Base-by-base conservation (phyloP, 1,140 invertebrate species). In the Atopsyche davidsoni region DNA sequence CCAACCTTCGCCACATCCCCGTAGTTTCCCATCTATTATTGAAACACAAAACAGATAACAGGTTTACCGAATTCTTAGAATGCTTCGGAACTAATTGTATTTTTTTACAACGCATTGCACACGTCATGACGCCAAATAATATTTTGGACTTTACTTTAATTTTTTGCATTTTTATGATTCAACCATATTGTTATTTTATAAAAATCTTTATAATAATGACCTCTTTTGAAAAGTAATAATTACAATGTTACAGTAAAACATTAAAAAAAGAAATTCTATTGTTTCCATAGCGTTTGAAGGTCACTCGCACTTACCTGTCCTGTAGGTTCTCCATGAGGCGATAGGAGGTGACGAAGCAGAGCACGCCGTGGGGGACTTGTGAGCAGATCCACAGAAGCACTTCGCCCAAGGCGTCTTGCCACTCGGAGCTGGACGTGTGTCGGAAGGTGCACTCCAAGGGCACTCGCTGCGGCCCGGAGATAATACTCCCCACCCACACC, bases 321-420 rank as follows among this genome's bases (percentile, higher is more conserved):
- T 63, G 55, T 1, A 88, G 67, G 41, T 75, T 80, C 9, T 84
- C 75, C 64, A 92, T 69, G 24, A 83, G 62, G 1, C 64, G 60
- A 63, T 92, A 93, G 0, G 86, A 90, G 1, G 88, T 80, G 25
- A 91, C 68, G 64, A 92, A 92, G 60, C 82, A 85, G 0, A 92
- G 71, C 2, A 92, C 76, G 17, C 83, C 88, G 65, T 83, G 72
- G 1, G 87, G 87, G 1, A 89, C 77, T 11, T 68, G 69, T 48
- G 72, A 53, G 59, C 83, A 86, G 1, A 86, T 75, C 22, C 73
- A 60, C 0, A 78, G 43, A 2, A 89, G 46, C 1, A 82, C 55
- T 11, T 60, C 50, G 7, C 85, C 86, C 1, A 90, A 56, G 55
- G 86, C 83, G 64, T 89, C 86, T 68, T 87, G 80, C 56, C 77